Conservation (phyloP, 2,797 vertebrate genomes). For the Botia kubotai region DNA sequence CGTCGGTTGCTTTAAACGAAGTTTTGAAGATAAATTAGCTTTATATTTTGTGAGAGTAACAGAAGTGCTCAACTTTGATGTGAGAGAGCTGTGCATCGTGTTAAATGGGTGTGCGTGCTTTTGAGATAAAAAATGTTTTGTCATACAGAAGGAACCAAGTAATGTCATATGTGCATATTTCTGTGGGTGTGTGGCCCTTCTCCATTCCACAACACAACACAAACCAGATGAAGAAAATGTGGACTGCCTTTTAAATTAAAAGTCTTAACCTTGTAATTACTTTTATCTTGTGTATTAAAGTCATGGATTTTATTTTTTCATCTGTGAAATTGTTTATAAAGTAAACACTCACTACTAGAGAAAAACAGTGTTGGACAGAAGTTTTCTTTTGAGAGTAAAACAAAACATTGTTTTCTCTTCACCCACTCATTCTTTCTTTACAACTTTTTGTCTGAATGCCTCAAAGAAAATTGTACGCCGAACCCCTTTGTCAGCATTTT, state of each 20-base stretch:
- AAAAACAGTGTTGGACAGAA: no score
- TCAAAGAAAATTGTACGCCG: constrained; percentile 37
- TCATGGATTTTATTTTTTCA: neutral
- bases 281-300: neutral
- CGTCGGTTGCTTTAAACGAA: neutral
- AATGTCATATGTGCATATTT: constrained; percentile 16
- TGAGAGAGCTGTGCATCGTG: neutral
- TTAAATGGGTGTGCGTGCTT: neutral
- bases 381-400: neutral
- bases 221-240: constrained; percentile 34
- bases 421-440: neutral
- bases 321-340: neutral
- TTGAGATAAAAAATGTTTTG: neutral
- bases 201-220: constrained; percentile 7
- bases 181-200: constrained; percentile 26
- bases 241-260: constrained; percentile 20
- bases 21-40: neutral
- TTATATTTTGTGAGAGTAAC: neutral
- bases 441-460: constrained; percentile 17
- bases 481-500: constrained; percentile 47
- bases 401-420: neutral
- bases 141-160: constrained; percentile 16
- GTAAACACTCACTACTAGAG: no score
- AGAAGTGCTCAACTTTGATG: neutral
- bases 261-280: neutral